Evolutionary conservation across 2,888 invertebrate species (phyloP).

Genomic region (Pinctada fucata): DNA sequence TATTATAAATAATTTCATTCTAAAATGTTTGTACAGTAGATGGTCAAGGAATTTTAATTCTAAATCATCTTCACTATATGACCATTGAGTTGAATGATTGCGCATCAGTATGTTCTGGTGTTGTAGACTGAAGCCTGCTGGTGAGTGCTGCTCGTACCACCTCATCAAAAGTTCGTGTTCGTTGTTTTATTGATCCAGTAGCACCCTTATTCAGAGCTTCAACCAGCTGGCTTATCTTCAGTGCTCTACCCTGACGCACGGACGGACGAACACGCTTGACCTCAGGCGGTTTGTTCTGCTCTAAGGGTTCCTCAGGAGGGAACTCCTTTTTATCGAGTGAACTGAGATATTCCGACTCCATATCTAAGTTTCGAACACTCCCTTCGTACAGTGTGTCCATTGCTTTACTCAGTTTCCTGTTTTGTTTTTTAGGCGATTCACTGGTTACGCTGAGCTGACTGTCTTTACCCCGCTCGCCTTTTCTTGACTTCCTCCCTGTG

Average conservation of each 20-base stretch:
- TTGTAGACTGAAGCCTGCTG: not conserved
- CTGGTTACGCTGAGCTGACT: not conserved
- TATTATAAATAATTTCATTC: too few species aligned
- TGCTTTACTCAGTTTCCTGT: not conserved
- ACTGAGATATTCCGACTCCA: not conserved
- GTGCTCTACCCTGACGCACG: slow-evolving; percentile 5
- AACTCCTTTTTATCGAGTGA: not conserved
- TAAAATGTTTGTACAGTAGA: too few species aligned
- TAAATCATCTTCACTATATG: too few species aligned
- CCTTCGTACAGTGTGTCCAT: slow-evolving; percentile 5
- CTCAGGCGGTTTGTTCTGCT: not conserved
- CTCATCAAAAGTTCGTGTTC: slow-evolving; percentile 17
- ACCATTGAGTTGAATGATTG: too few species aligned
- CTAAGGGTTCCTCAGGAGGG: not conserved
- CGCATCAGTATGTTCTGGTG: too few species aligned
- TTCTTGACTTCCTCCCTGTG: not conserved
- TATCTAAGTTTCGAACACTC: slow-evolving; percentile 11
- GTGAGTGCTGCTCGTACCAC: slow-evolving; percentile 22
- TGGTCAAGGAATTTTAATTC: too few species aligned
- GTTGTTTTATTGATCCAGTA: not conserved
- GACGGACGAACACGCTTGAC: slow-evolving; percentile 5
- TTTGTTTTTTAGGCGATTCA: not conserved
- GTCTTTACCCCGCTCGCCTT: not conserved
- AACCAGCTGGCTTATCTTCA: slow-evolving; percentile 22
- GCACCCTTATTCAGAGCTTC: slow-evolving; percentile 21